Base-by-base conservation (phyloP, 2,797 vertebrate species). In the Momotus momota region DNA sequence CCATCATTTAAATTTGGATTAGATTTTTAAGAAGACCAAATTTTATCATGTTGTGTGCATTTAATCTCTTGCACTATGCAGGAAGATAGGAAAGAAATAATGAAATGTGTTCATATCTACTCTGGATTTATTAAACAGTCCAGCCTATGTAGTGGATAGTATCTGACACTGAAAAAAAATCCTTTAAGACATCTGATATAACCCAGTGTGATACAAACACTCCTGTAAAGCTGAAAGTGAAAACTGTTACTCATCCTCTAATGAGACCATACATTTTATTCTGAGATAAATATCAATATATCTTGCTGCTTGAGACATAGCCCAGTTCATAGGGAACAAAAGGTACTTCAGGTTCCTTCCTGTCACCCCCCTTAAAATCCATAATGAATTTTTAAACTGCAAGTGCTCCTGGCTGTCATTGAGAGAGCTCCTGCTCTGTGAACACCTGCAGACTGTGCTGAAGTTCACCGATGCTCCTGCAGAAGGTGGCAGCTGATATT, bases 381-480 rank as follows among this genome's bases (percentile, higher is more conserved):
- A 12, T 2, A 2, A 10, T 16, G 73, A 19, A 29, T 67, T 41
- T 15, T 25, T 29, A 26, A 80, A 3, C 15, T 33, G 55, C 4
- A 33, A 23, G 27, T 6, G 35, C 13, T 77, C 25, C 55, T 40
- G 66, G 43, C 17, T 88, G 27, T 27, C 20, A 26, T 15, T 0
- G 1, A 43, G 19, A 46, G 7, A 54, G 6, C 19, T 83, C 20
- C 74, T 88, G 21, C 22, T 57, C 62, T 55, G 25, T 3, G 25
- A 38, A 38, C 29, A 38, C 8, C 23, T 29, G 43, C 14, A 38
- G 57, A 4, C 12, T 7, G 22, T 0, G 2, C 33, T 54, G 75
- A 58, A 29, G 21, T 12, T 85, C 40, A 12, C 9, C 1, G 6
- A 1, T 10, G 18, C 3, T 0, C n/a, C 26, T 1, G 4, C 21